A percentile compares a stretch with the other conserved stretches of the same genome.
These are phyloP conservation scores for Biston stratarius DNA, from an alignment of 2,888 invertebrate genomes.

Conservation along the genomic window DNA sequence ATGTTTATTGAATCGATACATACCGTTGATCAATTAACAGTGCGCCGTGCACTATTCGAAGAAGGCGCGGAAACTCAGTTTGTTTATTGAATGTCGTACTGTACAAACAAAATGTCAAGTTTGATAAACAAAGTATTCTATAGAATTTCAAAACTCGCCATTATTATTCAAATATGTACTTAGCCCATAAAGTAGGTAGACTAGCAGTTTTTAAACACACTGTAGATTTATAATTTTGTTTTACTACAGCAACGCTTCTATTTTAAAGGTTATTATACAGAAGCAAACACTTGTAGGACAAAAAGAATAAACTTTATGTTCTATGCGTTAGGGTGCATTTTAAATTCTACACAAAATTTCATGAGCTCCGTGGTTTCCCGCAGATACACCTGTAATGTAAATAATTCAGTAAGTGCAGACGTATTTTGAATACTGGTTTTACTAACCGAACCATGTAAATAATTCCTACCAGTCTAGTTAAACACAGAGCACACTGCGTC, in stretches of 20 bases:
- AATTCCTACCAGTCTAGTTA: conserved; percentile 21
- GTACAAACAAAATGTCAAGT: conserved; percentile 60
- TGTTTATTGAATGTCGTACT: conserved; percentile 59
- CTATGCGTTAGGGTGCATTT: neutral
- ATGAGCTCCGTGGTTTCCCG: conserved; percentile 6
- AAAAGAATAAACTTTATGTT: neutral
- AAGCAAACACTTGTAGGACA: conserved; percentile 1
- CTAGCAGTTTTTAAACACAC: neutral
- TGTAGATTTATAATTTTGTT: neutral
- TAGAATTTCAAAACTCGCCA: conserved; percentile 45
- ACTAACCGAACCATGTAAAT: conserved; percentile 31
- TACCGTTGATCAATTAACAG: conserved; percentile 45
- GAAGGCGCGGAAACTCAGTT: conserved; percentile 60
- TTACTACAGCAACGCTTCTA: neutral
- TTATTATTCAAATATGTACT: conserved; percentile 12
- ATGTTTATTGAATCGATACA: conserved; percentile 61
- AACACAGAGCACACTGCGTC: neutral
- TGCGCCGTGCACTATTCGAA: conserved; percentile 52
- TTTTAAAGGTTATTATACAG: conserved; percentile 1
- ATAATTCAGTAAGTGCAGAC: conserved; percentile 20
- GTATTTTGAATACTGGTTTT: conserved; percentile 19
- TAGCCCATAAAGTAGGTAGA: neutral
- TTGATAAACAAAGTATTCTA: conserved; percentile 56
- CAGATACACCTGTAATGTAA: conserved; percentile 17
- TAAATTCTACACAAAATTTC: conserved; percentile 13